A percentile compares a stretch with the other conserved stretches of the same genome.
Conservation (phyloP, 2,113 vertebrate genomes). For the Perca fluviatilis region DNA sequence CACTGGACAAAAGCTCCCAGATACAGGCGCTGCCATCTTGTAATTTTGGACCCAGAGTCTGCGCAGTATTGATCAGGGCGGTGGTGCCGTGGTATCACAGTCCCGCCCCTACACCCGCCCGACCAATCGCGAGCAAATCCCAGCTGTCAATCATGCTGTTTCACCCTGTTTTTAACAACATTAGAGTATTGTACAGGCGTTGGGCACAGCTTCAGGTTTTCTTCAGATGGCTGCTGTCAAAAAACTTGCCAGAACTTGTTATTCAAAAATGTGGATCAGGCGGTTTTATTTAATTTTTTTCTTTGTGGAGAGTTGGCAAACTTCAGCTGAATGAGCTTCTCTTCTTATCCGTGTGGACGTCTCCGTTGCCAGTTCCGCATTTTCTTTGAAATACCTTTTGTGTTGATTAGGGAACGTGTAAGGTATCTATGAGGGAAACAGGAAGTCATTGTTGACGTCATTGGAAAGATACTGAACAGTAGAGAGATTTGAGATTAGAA, state of each 20-base stretch:
- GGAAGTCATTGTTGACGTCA: neutral
- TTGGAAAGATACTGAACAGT: neutral
- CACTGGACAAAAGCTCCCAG: too few species aligned
- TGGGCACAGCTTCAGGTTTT: neutral
- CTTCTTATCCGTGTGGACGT: neutral
- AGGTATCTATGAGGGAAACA: neutral
- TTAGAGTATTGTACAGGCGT: neutral
- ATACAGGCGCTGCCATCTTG: too few species aligned
- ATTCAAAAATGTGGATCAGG: neutral
- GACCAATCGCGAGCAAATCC: too few species aligned
- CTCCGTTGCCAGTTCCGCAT: fast-evolving
- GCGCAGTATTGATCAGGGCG: too few species aligned
- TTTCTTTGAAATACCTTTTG: neutral
- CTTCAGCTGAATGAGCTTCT: neutral
- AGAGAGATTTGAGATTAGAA: neutral
- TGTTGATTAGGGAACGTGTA: neutral
- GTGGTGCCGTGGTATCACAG: too few species aligned
- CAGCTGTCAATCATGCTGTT: too few species aligned
- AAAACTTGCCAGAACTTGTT: conserved; percentile 13
- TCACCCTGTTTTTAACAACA: too few species aligned
- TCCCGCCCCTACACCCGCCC: too few species aligned
- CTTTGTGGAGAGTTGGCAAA: neutral
- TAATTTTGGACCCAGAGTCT: too few species aligned
- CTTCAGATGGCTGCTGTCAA: neutral
- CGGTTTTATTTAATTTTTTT: neutral